Percentiles rank a stretch among this genome's conserved stretches.
Conservation (phyloP, 2,888 invertebrate genomes). For the Lithophane leautieri region DNA sequence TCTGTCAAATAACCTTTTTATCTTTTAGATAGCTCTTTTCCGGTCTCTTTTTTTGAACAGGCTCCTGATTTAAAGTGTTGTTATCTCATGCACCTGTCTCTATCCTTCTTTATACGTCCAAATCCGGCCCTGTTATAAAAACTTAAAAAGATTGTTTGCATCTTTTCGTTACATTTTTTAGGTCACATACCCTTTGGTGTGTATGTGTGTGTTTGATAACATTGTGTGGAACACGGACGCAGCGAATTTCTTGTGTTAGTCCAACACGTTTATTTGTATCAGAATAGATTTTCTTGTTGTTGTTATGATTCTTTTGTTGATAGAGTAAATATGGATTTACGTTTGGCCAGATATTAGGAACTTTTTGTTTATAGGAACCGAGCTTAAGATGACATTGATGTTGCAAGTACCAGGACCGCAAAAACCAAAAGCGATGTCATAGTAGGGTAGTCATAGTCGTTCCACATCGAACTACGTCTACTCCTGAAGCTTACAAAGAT, state of each 20-base stretch:
- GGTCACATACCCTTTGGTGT: slow-evolving; percentile 78
- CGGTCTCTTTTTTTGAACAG: background rate
- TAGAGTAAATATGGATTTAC: background rate
- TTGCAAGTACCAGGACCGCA: too few relatives aligned
- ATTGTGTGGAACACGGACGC: slow-evolving; percentile 43
- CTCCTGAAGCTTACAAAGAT: background rate
- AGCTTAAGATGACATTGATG: too few relatives aligned
- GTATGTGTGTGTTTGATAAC: slow-evolving; percentile 72
- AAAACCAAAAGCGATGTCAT: background rate
- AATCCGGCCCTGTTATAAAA: slow-evolving; percentile 83
- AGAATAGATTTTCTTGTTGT: slow-evolving; percentile 53
- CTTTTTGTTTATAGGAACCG: too few relatives aligned
- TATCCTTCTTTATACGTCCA: background rate
- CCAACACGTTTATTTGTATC: slow-evolving; percentile 44
- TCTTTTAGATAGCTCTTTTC: background rate
- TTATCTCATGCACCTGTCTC: slow-evolving; percentile 44
- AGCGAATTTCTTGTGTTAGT: slow-evolving; percentile 58
- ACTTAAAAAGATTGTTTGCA: slow-evolving; percentile 89
- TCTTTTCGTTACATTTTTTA: slow-evolving; percentile 88
- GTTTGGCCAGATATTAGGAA: slow-evolving; percentile 22
- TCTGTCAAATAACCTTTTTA: background rate
- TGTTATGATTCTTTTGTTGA: slow-evolving; percentile 55
- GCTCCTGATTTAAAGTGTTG: background rate
- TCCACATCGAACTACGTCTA: background rate
- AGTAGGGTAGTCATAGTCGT: background rate